Evolutionary conservation across 1,140 invertebrate genomes (phyloP).

Genomic region (Triops cancriformis): DNA sequence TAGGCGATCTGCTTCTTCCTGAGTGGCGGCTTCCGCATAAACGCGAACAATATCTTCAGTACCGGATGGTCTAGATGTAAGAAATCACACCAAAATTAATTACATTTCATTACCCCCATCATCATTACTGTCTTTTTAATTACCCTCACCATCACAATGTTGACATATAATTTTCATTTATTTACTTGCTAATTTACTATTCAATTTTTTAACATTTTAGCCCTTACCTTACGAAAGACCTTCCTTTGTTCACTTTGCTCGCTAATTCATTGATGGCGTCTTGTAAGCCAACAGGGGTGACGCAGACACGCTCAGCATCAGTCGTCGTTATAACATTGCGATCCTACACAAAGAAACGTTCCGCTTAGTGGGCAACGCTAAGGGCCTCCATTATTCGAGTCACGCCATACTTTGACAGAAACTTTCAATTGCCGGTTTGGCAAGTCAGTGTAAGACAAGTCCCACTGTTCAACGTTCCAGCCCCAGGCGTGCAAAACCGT

Average conservation of each 20-base stretch:
- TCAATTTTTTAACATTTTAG: not conserved
- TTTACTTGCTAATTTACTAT: not conserved
- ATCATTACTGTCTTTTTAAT: no score
- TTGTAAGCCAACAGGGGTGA: slow-evolving; percentile 73
- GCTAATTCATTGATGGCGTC: slow-evolving; percentile 65
- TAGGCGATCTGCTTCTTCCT: slow-evolving; percentile 59
- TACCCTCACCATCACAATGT: no score
- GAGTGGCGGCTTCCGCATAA: slow-evolving; percentile 85
- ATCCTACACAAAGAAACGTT: slow-evolving; percentile 44
- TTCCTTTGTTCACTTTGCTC: slow-evolving; percentile 55
- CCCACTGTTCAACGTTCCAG: slow-evolving; percentile 72
- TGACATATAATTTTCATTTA: not conserved
- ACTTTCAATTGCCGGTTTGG: slow-evolving; percentile 86
- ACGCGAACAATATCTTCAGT: slow-evolving; percentile 95
- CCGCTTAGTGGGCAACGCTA: not conserved
- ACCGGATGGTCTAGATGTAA: slow-evolving; percentile 70
- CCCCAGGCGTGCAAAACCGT: slow-evolving; percentile 71
- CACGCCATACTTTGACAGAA: slow-evolving; percentile 51
- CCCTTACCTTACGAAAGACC: slow-evolving; percentile 73
- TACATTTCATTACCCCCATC: no score
- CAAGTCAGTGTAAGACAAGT: slow-evolving; percentile 68
- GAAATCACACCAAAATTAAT: not conserved
- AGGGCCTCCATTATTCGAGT: not conserved
- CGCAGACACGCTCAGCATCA: slow-evolving; percentile 72
- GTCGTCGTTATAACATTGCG: slow-evolving; percentile 71